Base-by-base conservation (phyloP, 2,113 vertebrate genomes). In the Varanus salvator region DNA sequence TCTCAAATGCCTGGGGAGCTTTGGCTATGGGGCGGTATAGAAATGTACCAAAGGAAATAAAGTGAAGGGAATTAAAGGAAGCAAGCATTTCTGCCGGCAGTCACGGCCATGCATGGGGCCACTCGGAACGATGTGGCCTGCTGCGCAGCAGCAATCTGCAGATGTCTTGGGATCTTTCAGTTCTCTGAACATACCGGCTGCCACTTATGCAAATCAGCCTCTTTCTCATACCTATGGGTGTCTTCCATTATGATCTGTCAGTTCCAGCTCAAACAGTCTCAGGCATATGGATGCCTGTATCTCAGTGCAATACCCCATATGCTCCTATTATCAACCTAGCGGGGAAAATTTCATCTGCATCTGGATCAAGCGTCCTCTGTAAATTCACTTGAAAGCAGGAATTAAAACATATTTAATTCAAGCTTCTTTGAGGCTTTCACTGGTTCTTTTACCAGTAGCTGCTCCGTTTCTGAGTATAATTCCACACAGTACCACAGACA, bases 141-240 rank as follows among this genome's bases (percentile, higher is more conserved):
- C 44, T 54, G 25, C 48, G 74, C 6, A 34, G 50, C 12, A 52
- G 87, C 11, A 34, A 85, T 88, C 68, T 87, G 72, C 72, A 72
- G 90, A 34, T 93, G 78, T 31, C 14, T 11, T 88, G 84, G 90
- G 64, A 84, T 80, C 15, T 87, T 85, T 88, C 57, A 71, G 77
- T 8, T 48, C 48, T 81, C 89, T 86, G 90, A 91, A 89, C 60
- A 64, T 68, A 52, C 48, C 85, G 76, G 64, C 92, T 95, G 94
- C 66, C 92, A 87, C 68, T 95, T 86, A 93, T 96, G 91, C 85
- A 96, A 94, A 96, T 95, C 68, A 92, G 80, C 68, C 83, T 91
- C 60, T 93, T 93, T 86, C 76, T 91, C 85, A 57, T 86, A 93
- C 82, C 90, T 93, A 3, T 92, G 91, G 11, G 89, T 90, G 90